Evolutionary conservation across 2,797 vertebrate species (phyloP).

Genomic region (Euthynnus affinis): DNA sequence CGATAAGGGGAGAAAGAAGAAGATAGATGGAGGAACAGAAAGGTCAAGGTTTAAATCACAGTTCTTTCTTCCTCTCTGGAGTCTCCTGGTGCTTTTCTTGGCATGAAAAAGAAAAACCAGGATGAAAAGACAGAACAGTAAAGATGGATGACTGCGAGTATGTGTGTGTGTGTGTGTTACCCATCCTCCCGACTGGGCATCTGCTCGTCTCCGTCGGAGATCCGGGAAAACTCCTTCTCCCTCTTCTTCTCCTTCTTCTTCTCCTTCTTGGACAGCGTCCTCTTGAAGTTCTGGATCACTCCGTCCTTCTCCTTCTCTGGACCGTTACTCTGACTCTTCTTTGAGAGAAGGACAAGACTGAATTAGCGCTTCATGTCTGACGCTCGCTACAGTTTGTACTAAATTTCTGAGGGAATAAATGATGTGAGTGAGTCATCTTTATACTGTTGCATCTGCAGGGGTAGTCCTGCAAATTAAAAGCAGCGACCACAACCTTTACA

Average conservation of each 20-base stretch:
- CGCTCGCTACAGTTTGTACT: background rate
- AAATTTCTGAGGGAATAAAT: background rate
- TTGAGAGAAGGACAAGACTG: slow-evolving; percentile 11
- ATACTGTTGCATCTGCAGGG: too few species aligned
- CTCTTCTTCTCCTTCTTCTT: slow-evolving; percentile 97
- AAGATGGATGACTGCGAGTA: slow-evolving; percentile 50
- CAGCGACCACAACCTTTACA: too few species aligned
- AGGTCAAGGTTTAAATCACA: slow-evolving; percentile 44
- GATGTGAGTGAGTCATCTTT: too few species aligned
- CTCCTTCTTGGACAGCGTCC: slow-evolving; percentile 98
- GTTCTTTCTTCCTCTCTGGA: slow-evolving; percentile 32
- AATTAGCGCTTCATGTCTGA: background rate
- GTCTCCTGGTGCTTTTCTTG: slow-evolving; percentile 31
- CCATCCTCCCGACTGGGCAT: slow-evolving; percentile 88
- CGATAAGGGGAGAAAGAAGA: background rate
- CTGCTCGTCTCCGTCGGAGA: slow-evolving; percentile 91
- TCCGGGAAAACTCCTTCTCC: slow-evolving; percentile 93
- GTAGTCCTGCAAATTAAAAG: too few species aligned
- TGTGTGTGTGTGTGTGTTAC: slow-evolving; percentile 79
- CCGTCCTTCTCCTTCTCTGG: slow-evolving; percentile 98
- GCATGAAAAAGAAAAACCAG: slow-evolving; percentile 23
- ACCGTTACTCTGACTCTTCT: slow-evolving; percentile 97
- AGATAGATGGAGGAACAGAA: slow-evolving; percentile 28
- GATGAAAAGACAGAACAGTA: slow-evolving; percentile 34
- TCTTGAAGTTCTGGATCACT: slow-evolving; percentile 98